Base-by-base conservation (phyloP, 2,113 vertebrate species). In the Alethe castanea region DNA sequence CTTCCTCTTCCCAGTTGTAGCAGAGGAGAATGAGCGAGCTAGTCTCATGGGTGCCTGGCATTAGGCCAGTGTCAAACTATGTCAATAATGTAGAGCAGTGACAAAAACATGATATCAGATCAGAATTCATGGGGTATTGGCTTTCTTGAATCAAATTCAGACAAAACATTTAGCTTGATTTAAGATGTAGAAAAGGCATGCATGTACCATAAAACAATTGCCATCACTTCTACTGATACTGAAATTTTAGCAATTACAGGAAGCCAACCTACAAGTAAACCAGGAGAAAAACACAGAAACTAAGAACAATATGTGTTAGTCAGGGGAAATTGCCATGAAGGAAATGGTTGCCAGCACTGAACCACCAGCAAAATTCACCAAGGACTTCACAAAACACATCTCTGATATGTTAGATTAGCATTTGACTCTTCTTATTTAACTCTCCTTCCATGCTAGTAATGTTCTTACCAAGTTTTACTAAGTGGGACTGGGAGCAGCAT, bases 401-500 rank as follows among this genome's bases (percentile, higher is more conserved):
- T 57, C 59, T 78, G 35, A 6, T 29, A 33, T 24, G 16, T 15
- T 36, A 8, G 9, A 19, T 9, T 61, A 52, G 9, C 9, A 14
- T 26, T 79, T 1, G 0, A 36, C 10, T 69, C 48, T 6, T 48
- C 26, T 61, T 33, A 48, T 53, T 57, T 44, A 79, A 44, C 14
- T 45, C 62, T 31, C 12, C 24, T 57, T 88, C 65, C 6, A 2
- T 20, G 8, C 31, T 48, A 79, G 24, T 42, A 19, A 50, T 38
- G 44, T 22, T 3, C 42, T 29, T 62, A 14, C 38, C 40, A 62
- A 62, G 40, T 42, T 73, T 48, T 59, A 59, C 7, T 18, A 19
- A 45, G 35, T 40, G 19, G 22, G 18, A 19, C 1, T 44, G 12
- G 23, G 33, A 62, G 4, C 1, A 5, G 12, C 3, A 0, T 40